Evolutionary conservation across 2,888 invertebrate species (phyloP).

Genomic region (Hirtodrosophila alboralis): DNA sequence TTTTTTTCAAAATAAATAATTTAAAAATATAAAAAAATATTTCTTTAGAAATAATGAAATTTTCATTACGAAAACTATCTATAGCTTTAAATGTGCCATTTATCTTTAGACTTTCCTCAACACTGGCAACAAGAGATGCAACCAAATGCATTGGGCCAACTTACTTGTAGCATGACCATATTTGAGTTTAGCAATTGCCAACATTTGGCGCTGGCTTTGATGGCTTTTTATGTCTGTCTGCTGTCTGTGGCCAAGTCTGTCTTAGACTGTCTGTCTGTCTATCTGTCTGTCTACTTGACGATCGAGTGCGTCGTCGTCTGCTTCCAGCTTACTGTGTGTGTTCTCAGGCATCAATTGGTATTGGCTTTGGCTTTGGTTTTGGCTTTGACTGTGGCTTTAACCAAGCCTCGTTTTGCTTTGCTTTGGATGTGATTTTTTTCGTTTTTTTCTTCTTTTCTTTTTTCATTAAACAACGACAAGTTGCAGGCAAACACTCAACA

Average conservation of each 20-base stretch:
- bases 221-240: slow-evolving; percentile 51
- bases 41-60: no score
- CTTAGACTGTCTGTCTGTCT: slow-evolving; percentile 1
- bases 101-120: no score
- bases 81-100: no score
- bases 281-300: slow-evolving; percentile 19
- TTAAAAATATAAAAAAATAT: no score
- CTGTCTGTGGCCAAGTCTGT: slow-evolving; percentile 30
- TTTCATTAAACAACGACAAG: slow-evolving; percentile 58
- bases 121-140: slow-evolving; percentile 11
- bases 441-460: no score
- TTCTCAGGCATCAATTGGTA: slow-evolving; percentile 73
- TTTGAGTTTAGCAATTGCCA: slow-evolving; percentile 61
- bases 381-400: slow-evolving; percentile 41
- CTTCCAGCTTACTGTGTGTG: slow-evolving; percentile 52
- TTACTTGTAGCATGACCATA: slow-evolving; percentile 64
- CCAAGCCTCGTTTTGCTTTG: slow-evolving; percentile 49
- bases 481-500: slow-evolving; percentile 50
- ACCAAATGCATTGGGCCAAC: slow-evolving; percentile 32
- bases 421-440: slow-evolving; percentile 46
- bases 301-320: slow-evolving; percentile 39
- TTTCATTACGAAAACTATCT: no score
- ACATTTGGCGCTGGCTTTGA: slow-evolving; percentile 77
- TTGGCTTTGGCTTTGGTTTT: slow-evolving; percentile 40
- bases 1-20: no score